Evolutionary conservation across 2,888 invertebrate species (phyloP), one percentile per base, ranked within the genome.

Genomic region (Spodoptera picta): DNA sequence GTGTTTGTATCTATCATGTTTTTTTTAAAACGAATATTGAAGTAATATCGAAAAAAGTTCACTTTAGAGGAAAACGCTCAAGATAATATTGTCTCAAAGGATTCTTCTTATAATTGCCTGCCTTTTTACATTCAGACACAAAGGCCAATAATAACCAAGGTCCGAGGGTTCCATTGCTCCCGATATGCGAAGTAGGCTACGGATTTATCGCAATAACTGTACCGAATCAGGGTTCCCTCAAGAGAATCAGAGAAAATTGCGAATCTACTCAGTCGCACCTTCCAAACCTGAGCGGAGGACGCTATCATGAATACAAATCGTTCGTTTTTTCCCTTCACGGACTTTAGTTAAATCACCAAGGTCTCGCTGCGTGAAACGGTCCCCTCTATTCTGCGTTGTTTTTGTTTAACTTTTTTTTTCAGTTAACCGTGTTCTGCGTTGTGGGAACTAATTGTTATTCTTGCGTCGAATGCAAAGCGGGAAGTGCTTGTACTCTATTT

Each of bases 291-390:
- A 75, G 74, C 73, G 79, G 71, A 74, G 79, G 77, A 75, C 79
- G 73, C 76, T 66, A 82, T 81, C 79, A 81, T 83, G 83, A 83
- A 83, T 83, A 83, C 83, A 81, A 83, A 83, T 83, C 75, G 83
- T 72, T 72, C 79, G 75, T 69, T 77, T 72, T 24, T 76, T 74
- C 65, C 80, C 73, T 79, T 79, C 76, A 73, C 77, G 77, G 77
- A 77, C 77, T 79, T 77, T 81, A 77, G 78, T 80, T 81, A 82
- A 83, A 83, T 83, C 83, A 81, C 79, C 79, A 68, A 69, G 73
- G 74, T 71, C 72, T 74, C 72, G 79, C 73, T 80, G 73, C 81
- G 77, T 79, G 69, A 73, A 80, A 82, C 75, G 65, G 74, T 71
- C 59, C 60, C 57, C 70, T 80, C 77, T 77, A 66, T 61, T 62